Evolutionary conservation across 2,888 invertebrate species (phyloP).

Genomic region (Eupithecia vulgata): DNA sequence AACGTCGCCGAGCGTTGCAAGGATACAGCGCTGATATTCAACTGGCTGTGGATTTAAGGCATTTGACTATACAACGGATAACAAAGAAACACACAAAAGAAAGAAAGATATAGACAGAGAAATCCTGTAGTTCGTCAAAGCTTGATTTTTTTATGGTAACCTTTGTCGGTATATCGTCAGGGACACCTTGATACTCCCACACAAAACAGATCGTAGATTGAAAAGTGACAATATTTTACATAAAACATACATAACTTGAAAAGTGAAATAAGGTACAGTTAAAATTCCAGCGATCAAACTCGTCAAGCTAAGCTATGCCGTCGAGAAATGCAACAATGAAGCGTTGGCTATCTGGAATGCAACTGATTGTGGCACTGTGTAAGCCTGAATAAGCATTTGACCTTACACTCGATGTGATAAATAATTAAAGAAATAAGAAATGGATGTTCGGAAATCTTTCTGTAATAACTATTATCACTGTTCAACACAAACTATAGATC

Average conservation of each 20-base stretch:
- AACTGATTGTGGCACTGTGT: background rate
- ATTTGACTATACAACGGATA: background rate
- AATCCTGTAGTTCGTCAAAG: background rate
- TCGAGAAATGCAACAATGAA: background rate
- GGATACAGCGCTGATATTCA: constrained; percentile 89
- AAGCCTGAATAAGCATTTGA: background rate
- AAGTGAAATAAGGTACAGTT: background rate
- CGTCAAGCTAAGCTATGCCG: background rate
- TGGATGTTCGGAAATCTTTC: background rate
- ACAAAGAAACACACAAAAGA: background rate
- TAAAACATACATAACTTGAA: background rate
- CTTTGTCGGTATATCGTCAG: background rate
- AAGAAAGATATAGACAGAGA: background rate
- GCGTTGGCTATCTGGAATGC: background rate
- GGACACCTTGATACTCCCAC: too few relatives aligned
- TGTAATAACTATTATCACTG: background rate
- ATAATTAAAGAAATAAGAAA: background rate
- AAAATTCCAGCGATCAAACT: background rate
- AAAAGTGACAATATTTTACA: background rate
- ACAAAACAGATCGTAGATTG: background rate
- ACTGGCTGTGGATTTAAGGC: background rate
- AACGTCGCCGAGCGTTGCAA: constrained; percentile 98
- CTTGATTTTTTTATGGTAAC: background rate
- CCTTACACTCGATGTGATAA: background rate
- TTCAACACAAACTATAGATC: background rate